These are phyloP conservation scores for Drosophila obscura DNA, from an alignment of 1,140 invertebrate genomes.

Conservation along the genomic window DNA sequence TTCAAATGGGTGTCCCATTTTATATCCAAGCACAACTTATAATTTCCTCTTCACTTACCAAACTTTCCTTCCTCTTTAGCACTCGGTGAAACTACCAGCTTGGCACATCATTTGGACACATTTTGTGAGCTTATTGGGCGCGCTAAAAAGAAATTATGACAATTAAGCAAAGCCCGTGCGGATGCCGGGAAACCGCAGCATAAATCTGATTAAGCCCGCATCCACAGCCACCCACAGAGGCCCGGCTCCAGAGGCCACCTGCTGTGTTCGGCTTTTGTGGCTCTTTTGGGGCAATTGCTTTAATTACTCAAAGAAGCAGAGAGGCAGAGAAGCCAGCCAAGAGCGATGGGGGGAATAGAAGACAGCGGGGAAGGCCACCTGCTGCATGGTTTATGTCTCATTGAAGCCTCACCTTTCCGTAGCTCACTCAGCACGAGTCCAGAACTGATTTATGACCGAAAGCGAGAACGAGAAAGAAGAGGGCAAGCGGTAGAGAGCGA, in stretches of 20 bases:
- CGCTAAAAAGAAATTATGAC: conserved; percentile 71
- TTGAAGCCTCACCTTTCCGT: conserved; percentile 21
- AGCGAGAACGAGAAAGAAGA: background rate
- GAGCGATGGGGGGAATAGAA: background rate
- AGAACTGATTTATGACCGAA: conserved; percentile 52
- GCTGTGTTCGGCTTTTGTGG: conserved; percentile 42
- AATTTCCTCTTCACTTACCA: background rate
- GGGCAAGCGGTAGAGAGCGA: background rate
- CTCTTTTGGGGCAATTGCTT: conserved; percentile 68
- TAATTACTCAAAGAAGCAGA: conserved; percentile 57
- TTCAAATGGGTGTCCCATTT: no score
- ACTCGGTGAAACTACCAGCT: background rate
- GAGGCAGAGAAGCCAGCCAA: conserved; percentile 31
- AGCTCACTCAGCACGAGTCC: conserved; percentile 35
- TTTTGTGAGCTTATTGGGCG: conserved; percentile 17
- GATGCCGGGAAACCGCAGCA: conserved; percentile 44
- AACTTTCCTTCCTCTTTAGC: conserved; percentile 7
- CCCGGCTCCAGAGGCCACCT: conserved; percentile 5
- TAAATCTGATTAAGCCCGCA: conserved; percentile 62
- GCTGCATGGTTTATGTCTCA: conserved; percentile 60
- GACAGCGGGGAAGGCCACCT: conserved; percentile 48
- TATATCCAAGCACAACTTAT: no score
- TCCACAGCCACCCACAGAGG: background rate
- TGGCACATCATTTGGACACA: conserved; percentile 14
- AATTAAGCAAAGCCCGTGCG: conserved; percentile 60